Conservation (phyloP, 2,113 vertebrate species). For the Oryzias melastigma region DNA sequence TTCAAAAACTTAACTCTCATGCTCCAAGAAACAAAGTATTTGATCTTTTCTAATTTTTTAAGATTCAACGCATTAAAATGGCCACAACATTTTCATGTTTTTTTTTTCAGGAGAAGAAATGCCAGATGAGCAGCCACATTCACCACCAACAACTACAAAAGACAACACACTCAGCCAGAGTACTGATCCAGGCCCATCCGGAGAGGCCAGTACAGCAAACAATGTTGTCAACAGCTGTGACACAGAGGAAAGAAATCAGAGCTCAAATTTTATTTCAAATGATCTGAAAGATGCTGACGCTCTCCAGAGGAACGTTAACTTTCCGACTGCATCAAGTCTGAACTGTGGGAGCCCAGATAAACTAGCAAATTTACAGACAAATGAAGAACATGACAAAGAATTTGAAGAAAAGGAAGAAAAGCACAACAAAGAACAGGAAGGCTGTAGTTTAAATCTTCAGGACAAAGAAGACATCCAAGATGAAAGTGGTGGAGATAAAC, state of each 20-base stretch:
- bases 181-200: background rate
- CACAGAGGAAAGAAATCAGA: background rate
- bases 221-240: background rate
- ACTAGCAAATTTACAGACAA: conserved; percentile 39
- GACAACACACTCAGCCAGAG: background rate
- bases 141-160: background rate
- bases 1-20: background rate
- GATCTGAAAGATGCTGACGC: conserved; percentile 3
- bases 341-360: conserved; percentile 41
- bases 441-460: background rate
- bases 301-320: conserved; percentile 32
- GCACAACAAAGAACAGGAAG: background rate
- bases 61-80: too few species aligned
- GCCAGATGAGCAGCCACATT: background rate
- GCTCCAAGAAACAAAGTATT: background rate
- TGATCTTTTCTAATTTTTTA: background rate
- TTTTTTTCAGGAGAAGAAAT: conserved; percentile 25
- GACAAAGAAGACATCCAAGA: background rate
- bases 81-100: background rate
- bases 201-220: background rate
- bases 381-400: background rate
- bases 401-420: background rate
- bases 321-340: conserved; percentile 24
- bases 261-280: conserved; percentile 26
- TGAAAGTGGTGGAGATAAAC: conserved; percentile 19